phyloP scores from a whole-genome alignment of 2,888 invertebrate species.

The Drosophila paracracens region DNA sequence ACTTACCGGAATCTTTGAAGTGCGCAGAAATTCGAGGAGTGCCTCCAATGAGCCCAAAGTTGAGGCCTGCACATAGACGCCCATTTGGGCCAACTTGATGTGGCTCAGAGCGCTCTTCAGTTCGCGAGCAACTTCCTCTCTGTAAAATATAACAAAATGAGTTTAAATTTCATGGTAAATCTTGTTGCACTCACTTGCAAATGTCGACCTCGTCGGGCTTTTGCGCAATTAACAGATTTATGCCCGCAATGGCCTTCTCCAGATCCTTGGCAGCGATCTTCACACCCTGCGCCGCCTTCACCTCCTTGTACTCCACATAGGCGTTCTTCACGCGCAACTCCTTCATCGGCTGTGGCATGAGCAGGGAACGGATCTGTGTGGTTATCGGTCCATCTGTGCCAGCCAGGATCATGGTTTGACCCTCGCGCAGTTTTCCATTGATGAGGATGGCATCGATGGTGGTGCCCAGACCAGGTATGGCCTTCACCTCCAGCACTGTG shows the following conservation, averaged over 20 bases:
- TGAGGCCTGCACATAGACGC: constrained; percentile 99
- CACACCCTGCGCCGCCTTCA: constrained; percentile 98
- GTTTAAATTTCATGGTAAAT: not conserved
- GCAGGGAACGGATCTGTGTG: constrained; percentile 97
- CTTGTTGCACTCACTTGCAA: constrained; percentile 86
- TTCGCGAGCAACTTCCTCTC: constrained; percentile 94
- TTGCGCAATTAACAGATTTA: constrained; percentile 96
- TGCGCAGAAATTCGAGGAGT: constrained; percentile 94
- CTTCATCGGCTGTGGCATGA: constrained; percentile 99
- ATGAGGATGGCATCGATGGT: constrained; percentile 99
- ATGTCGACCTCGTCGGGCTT: constrained; percentile 97
- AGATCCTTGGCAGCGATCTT: constrained; percentile 99
- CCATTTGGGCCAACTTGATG: constrained; percentile 95
- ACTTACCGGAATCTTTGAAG: constrained; percentile 97
- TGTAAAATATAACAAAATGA: constrained; percentile 74
- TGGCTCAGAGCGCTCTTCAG: constrained; percentile 95
- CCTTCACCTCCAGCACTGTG: constrained; percentile 95
- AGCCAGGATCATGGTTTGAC: constrained; percentile 97
- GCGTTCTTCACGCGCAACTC: constrained; percentile 98
- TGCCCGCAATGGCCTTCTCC: constrained; percentile 98
- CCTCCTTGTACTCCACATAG: constrained; percentile 97
- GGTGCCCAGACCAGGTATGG: constrained; percentile 97
- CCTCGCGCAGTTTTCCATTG: constrained; percentile 96
- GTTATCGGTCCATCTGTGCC: constrained; percentile 99
- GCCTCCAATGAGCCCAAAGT: constrained; percentile 99